Conservation (phyloP, 2,113 vertebrate species). For the Suncus etruscus region DNA sequence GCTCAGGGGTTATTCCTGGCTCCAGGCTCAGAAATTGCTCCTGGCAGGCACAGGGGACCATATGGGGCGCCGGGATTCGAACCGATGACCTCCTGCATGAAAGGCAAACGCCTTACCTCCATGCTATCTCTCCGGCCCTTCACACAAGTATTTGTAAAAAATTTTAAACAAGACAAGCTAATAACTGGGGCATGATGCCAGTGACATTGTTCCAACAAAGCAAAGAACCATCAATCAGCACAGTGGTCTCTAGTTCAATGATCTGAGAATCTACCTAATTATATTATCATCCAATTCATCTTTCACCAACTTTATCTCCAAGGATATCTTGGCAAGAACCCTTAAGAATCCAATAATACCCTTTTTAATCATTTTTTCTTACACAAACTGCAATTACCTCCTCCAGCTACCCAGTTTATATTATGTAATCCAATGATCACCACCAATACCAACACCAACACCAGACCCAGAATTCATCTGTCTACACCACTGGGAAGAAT, state of each 20-base stretch:
- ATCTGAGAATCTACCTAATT: background rate
- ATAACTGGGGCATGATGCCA: background rate
- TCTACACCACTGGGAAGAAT: background rate
- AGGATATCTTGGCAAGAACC: constrained; percentile 32
- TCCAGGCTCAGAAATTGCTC: too few relatives aligned
- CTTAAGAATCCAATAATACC: background rate
- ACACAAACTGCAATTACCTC: background rate
- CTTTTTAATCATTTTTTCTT: constrained; percentile 14
- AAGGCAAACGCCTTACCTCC: too few relatives aligned
- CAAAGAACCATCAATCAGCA: constrained; percentile 25
- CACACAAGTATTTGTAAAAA: constrained; percentile 59
- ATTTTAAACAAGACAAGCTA: background rate
- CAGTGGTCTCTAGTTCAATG: background rate
- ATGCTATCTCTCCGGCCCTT: too few relatives aligned
- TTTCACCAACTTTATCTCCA: constrained; percentile 61
- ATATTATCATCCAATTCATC: background rate
- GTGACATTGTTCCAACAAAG: background rate
- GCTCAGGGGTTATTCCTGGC: too few relatives aligned
- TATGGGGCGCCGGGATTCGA: too few relatives aligned
- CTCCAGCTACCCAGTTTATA: background rate
- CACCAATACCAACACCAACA: too few relatives aligned
- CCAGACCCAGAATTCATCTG: background rate
- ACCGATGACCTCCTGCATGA: too few relatives aligned
- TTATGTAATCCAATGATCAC: background rate
- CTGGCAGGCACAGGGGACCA: too few relatives aligned